Percentiles rank a stretch among this genome's conserved stretches.
Evolutionary conservation across 2,113 vertebrate genomes (phyloP).

Genomic region (Gymnogyps californianus): DNA sequence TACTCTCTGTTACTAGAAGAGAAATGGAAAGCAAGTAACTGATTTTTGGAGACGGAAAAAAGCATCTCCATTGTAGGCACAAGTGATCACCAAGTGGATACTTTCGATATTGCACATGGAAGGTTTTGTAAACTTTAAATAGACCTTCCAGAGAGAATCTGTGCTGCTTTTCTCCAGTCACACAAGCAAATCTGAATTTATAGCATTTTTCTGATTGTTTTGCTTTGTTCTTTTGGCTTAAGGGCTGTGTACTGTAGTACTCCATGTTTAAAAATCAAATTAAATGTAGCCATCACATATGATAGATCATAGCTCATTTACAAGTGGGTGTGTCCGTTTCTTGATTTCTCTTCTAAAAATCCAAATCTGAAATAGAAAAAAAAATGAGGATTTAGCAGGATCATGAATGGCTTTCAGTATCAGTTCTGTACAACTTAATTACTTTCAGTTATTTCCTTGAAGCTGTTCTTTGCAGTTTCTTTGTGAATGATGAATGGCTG

Average conservation of each 20-base stretch:
- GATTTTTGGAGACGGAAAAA: not conserved
- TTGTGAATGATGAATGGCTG: not conserved
- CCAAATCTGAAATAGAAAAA: not conserved
- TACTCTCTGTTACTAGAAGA: not conserved
- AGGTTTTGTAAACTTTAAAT: not conserved
- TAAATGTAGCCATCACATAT: not conserved
- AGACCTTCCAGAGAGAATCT: not conserved
- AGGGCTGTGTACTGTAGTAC: not conserved
- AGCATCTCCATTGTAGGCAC: not conserved
- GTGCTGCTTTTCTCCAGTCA: not conserved
- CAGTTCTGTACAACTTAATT: not conserved
- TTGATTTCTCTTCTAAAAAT: not conserved
- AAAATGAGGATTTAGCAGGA: not conserved
- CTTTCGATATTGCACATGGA: not conserved
- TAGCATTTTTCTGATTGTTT: not conserved
- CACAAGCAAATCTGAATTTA: not conserved
- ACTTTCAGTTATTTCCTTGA: not conserved
- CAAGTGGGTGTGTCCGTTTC: not conserved
- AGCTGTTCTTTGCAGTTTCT: not conserved
- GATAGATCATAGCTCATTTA: not conserved
- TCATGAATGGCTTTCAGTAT: not conserved
- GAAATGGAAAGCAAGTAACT: not conserved
- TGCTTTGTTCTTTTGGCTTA: not conserved
- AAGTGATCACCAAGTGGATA: slow-evolving; percentile 41
- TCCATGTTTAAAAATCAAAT: not conserved